phyloP scores from a whole-genome alignment of 2,797 vertebrate species.

The Huso huso region DNA sequence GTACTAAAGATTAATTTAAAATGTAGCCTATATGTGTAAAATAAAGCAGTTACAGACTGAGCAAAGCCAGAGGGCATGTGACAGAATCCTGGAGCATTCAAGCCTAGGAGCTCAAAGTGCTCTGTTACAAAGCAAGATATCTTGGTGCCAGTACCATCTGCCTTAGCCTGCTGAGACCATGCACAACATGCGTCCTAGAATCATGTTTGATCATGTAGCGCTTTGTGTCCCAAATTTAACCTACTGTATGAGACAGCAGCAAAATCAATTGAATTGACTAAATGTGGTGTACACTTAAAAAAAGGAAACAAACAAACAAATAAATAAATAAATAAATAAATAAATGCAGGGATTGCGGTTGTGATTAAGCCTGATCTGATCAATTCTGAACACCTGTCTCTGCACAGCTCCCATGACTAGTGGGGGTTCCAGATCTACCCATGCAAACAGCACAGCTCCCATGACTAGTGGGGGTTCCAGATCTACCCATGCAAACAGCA shows the following conservation, averaged over 20 bases:
- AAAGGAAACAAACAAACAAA: not conserved
- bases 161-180: not conserved
- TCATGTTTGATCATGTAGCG: not conserved
- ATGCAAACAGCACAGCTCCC: too few species aligned
- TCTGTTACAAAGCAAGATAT: not conserved
- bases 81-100: too few species aligned
- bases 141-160: constrained; percentile 10
- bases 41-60: too few species aligned
- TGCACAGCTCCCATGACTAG: too few species aligned
- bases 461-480: too few species aligned
- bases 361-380: not conserved
- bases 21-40: too few species aligned
- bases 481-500: too few species aligned
- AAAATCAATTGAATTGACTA: constrained; percentile 2
- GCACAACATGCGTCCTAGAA: not conserved
- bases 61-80: too few species aligned
- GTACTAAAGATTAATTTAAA: too few species aligned
- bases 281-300: not conserved
- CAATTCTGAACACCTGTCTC: too few species aligned
- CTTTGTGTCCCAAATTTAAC: constrained; percentile 5
- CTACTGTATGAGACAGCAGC: not conserved
- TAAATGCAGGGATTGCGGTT: not conserved
- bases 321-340: not conserved
- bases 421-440: too few species aligned
- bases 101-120: too few species aligned